phyloP scores from a whole-genome alignment of 2,113 vertebrate species.

The Planiliza haematocheilus region DNA sequence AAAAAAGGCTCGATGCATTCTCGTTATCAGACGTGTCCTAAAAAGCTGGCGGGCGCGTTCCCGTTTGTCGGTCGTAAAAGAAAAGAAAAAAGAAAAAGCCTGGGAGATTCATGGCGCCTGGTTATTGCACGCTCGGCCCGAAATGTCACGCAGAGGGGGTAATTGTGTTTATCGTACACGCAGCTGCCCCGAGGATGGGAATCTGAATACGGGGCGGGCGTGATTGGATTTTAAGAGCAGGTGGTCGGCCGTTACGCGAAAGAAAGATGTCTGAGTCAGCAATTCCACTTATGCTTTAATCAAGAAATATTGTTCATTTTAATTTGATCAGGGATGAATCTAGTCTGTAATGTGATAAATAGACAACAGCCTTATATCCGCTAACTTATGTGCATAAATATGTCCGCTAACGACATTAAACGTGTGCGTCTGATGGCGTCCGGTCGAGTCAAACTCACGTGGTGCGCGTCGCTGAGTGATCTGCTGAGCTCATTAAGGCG shows the following conservation, averaged over 20 bases:
- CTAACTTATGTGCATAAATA: too few species aligned
- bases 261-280: slow-evolving; percentile 58
- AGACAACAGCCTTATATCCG: too few species aligned
- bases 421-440: too few species aligned
- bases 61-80: slow-evolving; percentile 66
- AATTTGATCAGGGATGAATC: slow-evolving; percentile 58
- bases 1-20: slow-evolving; percentile 21
- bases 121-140: slow-evolving; percentile 31
- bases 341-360: neutral
- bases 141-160: slow-evolving; percentile 51
- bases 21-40: slow-evolving; percentile 17
- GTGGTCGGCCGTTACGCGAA: slow-evolving; percentile 71
- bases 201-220: slow-evolving; percentile 54
- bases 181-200: slow-evolving; percentile 58
- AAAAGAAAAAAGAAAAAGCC: too few species aligned
- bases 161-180: slow-evolving; percentile 68
- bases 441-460: slow-evolving; percentile 21
- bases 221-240: slow-evolving; percentile 73
- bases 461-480: slow-evolving; percentile 56
- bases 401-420: too few species aligned
- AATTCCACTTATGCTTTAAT: slow-evolving; percentile 54
- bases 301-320: slow-evolving; percentile 67
- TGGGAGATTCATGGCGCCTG: slow-evolving; percentile 48
- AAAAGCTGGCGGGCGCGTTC: slow-evolving; percentile 8
- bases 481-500: slow-evolving; percentile 75